A percentile compares a stretch with the other conserved stretches of the same genome.
Conservation (phyloP, 1,140 invertebrate species). For the Drosophila miranda region DNA sequence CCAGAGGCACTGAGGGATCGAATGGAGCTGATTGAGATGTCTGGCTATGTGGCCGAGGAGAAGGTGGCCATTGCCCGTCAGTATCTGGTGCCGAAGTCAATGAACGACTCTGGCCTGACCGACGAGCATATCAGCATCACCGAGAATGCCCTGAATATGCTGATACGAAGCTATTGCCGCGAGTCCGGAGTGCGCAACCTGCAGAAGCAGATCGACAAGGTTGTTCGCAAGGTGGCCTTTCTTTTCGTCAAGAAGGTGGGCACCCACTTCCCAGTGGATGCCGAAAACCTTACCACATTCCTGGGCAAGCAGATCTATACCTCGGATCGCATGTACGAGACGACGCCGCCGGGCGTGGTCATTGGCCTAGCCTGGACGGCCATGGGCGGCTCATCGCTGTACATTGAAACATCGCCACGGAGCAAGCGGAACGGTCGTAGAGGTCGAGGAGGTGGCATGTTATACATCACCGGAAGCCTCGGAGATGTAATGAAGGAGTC, state of each 20-base stretch:
- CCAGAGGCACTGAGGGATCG: conserved; percentile 96
- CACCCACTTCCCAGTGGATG: conserved; percentile 86
- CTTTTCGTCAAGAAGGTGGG: conserved; percentile 95
- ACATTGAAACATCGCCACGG: conserved; percentile 93
- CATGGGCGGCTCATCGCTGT: conserved; percentile 98
- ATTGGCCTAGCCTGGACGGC: conserved; percentile 91
- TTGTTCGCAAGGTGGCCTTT: conserved; percentile 93
- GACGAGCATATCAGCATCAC: conserved; percentile 85
- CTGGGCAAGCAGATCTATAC: conserved; percentile 98
- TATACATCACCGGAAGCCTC: conserved; percentile 73
- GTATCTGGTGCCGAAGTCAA: conserved; percentile 92
- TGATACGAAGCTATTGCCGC: conserved; percentile 96
- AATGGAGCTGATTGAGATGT: conserved; percentile 99
- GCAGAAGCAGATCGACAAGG: conserved; percentile 98
- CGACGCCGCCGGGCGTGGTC: conserved; percentile 96
- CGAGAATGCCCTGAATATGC: conserved; percentile 86
- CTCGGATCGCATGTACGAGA: conserved; percentile 95
- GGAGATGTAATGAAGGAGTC: conserved; percentile 83
- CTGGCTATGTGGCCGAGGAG: conserved; percentile 97
- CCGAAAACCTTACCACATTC: conserved; percentile 92
- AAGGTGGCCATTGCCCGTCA: conserved; percentile 96
- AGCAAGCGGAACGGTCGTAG: conserved; percentile 45
- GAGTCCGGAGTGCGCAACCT: conserved; percentile 96
- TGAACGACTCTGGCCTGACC: conserved; percentile 85
- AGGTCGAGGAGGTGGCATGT: background rate